phyloP scores from a whole-genome alignment of 2,113 vertebrate genomes.

The Kryptolebias marmoratus region DNA sequence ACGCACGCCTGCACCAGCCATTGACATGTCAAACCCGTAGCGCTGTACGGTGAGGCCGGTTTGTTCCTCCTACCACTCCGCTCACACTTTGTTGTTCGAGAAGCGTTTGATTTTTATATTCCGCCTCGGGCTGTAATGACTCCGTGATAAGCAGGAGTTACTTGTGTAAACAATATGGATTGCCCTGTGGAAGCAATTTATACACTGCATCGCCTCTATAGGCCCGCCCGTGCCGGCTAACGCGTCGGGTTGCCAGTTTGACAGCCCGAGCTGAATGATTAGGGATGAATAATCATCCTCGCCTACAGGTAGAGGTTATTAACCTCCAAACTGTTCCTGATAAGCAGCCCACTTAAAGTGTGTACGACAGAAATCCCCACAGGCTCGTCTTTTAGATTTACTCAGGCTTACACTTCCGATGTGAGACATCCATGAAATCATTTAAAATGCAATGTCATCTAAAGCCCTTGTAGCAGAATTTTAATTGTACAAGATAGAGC shows the following conservation, averaged over 20 bases:
- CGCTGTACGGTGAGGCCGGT: conserved; percentile 15
- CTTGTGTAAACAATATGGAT: conserved; percentile 53
- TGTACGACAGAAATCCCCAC: background rate
- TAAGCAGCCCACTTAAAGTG: background rate
- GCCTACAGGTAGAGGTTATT: conserved; percentile 10
- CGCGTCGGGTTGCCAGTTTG: conserved; percentile 17
- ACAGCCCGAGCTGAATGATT: conserved; percentile 39
- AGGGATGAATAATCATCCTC: conserved; percentile 21
- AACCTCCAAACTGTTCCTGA: conserved; percentile 16
- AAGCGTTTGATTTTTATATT: conserved; percentile 35
- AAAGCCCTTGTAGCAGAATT: too few relatives aligned
- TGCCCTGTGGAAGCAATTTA: conserved; percentile 54
- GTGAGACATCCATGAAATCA: too few relatives aligned
- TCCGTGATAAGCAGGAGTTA: conserved; percentile 48
- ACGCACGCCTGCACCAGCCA: background rate
- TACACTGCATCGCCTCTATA: conserved; percentile 9
- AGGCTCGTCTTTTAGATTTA: background rate
- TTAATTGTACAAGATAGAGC: too few relatives aligned
- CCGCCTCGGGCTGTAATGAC: conserved; percentile 47
- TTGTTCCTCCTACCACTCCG: conserved; percentile 11
- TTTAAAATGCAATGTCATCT: too few relatives aligned
- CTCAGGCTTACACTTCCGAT: background rate
- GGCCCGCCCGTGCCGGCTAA: conserved; percentile 18
- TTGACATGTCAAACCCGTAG: conserved; percentile 20
- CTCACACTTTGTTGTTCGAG: conserved; percentile 20